Conservation (phyloP, 2,888 invertebrate species). For the Epistrophe eligans region DNA sequence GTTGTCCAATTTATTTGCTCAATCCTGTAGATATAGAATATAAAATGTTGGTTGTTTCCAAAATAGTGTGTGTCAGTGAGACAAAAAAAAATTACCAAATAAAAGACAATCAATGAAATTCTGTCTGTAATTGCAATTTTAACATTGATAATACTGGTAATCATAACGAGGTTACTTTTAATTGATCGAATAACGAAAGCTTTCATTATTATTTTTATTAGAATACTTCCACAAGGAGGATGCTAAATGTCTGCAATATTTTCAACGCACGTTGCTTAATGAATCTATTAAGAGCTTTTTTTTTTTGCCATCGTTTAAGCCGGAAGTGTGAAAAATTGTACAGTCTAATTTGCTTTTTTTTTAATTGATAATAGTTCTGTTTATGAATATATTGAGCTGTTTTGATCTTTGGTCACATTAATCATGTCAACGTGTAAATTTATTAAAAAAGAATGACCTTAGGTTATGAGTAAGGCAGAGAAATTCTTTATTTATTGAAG, state of each 20-base stretch:
- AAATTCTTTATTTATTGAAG: not conserved
- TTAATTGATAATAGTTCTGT: constrained; percentile 8
- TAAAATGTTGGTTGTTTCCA: not conserved
- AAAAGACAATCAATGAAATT: constrained; percentile 7
- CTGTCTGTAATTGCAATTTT: not conserved
- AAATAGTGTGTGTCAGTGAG: not conserved
- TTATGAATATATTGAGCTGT: constrained; percentile 20
- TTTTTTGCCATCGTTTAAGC: constrained; percentile 8
- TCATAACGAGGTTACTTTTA: constrained; percentile 23
- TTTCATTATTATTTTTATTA: not conserved
- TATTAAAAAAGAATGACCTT: not conserved
- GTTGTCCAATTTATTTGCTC: not conserved
- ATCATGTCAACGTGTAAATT: constrained; percentile 3
- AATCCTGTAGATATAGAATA: not conserved
- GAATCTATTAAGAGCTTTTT: constrained; percentile 11
- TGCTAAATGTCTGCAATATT: constrained; percentile 19
- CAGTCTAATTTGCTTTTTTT: not conserved
- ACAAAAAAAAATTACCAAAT: not conserved
- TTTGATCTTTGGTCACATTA: constrained; percentile 21
- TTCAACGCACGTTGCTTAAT: constrained; percentile 20
- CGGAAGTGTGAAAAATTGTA: constrained; percentile 12
- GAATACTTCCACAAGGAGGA: not conserved
- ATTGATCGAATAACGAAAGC: constrained; percentile 4
- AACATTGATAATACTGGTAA: not conserved
- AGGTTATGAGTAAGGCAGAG: not conserved